These are phyloP conservation scores for Pyrgilauda ruficollis DNA, from an alignment of 2,113 vertebrate genomes.

Conservation along the genomic window DNA sequence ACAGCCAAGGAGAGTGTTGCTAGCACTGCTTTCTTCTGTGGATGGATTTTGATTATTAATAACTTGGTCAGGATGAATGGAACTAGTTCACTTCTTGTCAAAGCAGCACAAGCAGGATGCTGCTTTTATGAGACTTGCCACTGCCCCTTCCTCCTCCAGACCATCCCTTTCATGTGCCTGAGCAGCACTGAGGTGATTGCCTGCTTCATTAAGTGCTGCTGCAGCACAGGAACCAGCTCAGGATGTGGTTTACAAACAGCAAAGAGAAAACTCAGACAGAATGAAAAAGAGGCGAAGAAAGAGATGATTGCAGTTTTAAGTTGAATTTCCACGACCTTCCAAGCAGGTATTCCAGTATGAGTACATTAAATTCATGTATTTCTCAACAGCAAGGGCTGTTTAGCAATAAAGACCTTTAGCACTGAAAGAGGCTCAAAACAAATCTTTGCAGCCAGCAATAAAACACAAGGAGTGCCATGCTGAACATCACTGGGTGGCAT, in stretches of 20 bases:
- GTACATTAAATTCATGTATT: not conserved
- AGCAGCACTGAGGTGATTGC: not conserved
- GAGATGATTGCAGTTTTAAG: not conserved
- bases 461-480: not conserved
- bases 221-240: not conserved
- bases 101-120: not conserved
- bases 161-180: slow-evolving; percentile 15
- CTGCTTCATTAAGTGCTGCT: not conserved
- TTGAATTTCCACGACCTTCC: not conserved
- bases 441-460: not conserved
- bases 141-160: not conserved
- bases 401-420: slow-evolving; percentile 46
- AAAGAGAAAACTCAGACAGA: not conserved
- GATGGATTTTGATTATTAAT: slow-evolving; percentile 1
- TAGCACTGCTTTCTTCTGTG: not conserved
- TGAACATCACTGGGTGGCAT: not conserved
- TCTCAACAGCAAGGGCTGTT: slow-evolving; percentile 42
- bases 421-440: slow-evolving; percentile 11
- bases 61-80: not conserved
- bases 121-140: slow-evolving; percentile 14
- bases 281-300: not conserved
- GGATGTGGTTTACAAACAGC: not conserved
- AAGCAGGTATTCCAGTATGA: not conserved
- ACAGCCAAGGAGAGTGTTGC: not conserved
- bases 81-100: not conserved